A percentile compares a stretch with the other conserved stretches of the same genome.
Conservation (phyloP, 2,113 vertebrate species). For the Sarotherodon lohbergeri region DNA sequence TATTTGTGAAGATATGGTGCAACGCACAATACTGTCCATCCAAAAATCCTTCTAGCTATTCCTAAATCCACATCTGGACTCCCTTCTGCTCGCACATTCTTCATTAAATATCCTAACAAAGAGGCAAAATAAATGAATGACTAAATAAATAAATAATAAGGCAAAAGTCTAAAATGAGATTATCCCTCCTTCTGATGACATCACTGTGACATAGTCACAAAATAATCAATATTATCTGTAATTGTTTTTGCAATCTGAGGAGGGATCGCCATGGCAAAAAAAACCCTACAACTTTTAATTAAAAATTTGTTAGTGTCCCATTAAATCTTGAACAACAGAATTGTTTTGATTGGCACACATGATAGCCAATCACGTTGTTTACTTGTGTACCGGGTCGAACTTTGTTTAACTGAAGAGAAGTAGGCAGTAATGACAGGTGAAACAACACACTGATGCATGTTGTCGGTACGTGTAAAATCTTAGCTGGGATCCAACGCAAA, state of each 20-base stretch:
- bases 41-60: neutral
- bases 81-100: neutral
- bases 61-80: neutral
- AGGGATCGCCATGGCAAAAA: neutral
- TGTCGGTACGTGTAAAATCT: neutral
- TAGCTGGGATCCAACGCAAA: neutral
- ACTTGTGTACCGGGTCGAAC: neutral
- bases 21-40: neutral
- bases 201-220: neutral
- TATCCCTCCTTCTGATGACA: neutral
- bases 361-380: neutral
- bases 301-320: neutral
- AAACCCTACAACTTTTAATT: neutral
- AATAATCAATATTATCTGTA: neutral
- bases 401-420: neutral
- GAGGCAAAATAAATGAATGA: neutral
- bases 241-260: neutral
- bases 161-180: neutral
- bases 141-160: neutral
- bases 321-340: neutral
- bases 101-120: neutral
- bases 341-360: neutral
- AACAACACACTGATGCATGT: neutral
- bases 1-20: neutral
- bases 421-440: neutral